Conservation (phyloP, 2,888 invertebrate genomes). For the Ichneumoninae sp. region DNA sequence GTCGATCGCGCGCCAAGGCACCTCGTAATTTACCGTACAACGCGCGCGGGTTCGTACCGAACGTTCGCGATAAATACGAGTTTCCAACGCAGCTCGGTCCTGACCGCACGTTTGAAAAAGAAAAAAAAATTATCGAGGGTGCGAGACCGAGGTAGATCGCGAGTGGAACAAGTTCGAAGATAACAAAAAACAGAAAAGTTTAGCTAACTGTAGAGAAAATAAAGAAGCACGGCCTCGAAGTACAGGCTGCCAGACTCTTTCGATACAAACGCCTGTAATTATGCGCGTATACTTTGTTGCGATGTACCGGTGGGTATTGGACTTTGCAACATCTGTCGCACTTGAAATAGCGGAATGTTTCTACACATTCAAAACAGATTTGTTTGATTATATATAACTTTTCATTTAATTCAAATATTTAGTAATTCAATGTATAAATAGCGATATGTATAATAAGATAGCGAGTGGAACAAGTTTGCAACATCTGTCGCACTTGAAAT, state of each 20-base stretch:
- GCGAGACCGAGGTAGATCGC: slow-evolving; percentile 21
- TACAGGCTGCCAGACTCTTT: not conserved
- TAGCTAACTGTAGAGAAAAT: slow-evolving; percentile 7
- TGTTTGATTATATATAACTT: no score
- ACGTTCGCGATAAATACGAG: slow-evolving; percentile 47
- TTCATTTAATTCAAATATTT: not conserved
- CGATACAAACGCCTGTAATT: not conserved
- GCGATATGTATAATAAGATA: no score
- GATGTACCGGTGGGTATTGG: not conserved
- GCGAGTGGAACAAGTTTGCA: no score
- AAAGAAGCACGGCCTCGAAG: slow-evolving; percentile 21
- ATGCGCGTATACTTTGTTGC: not conserved
- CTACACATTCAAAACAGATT: no score
- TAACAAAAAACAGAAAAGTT: not conserved
- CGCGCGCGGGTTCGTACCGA: slow-evolving; percentile 22
- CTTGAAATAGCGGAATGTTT: no score
- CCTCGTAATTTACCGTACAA: slow-evolving; percentile 64
- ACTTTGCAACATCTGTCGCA: no score
- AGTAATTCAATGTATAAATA: not conserved
- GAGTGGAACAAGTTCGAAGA: no score
- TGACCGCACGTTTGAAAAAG: slow-evolving; percentile 9
- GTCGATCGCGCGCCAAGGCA: slow-evolving; percentile 60
- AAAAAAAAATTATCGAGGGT: slow-evolving; percentile 32
- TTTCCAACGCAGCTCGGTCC: slow-evolving; percentile 4
- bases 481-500: no score